A percentile compares a stretch with the other conserved stretches of the same genome.
These are phyloP conservation scores for Eutolmus rufibarbis DNA, from an alignment of 2,888 invertebrate genomes.

Conservation along the genomic window DNA sequence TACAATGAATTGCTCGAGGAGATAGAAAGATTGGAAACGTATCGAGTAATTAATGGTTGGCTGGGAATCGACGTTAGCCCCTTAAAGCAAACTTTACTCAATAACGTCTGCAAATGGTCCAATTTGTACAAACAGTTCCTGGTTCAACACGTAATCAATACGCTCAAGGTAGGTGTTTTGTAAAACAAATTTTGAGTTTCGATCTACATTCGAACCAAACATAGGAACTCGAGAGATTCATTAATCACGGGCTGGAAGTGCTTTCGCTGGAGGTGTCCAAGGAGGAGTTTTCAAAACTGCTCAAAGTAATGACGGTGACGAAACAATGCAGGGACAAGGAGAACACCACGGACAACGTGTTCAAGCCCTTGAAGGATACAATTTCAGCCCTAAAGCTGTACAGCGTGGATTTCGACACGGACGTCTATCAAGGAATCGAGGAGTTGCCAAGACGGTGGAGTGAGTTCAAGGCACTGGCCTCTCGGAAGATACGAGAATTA, in stretches of 20 bases:
- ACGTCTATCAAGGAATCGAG: slow-evolving; percentile 76
- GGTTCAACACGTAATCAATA: slow-evolving; percentile 76
- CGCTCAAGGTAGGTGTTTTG: slow-evolving; percentile 65
- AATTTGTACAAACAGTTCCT: slow-evolving; percentile 87
- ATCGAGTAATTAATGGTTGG: slow-evolving; percentile 79
- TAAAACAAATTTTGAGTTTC: slow-evolving; percentile 43
- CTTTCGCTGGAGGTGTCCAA: slow-evolving; percentile 77
- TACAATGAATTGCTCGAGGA: slow-evolving; percentile 72
- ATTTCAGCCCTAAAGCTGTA: slow-evolving; percentile 85
- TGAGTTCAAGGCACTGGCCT: slow-evolving; percentile 81
- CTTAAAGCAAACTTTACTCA: slow-evolving; percentile 82
- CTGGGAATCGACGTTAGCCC: slow-evolving; percentile 78
- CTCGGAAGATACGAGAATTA: slow-evolving; percentile 83
- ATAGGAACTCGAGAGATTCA: slow-evolving; percentile 78
- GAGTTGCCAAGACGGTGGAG: slow-evolving; percentile 89
- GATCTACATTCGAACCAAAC: slow-evolving; percentile 51
- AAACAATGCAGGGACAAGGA: slow-evolving; percentile 80
- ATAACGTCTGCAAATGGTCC: slow-evolving; percentile 86
- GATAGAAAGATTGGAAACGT: slow-evolving; percentile 73
- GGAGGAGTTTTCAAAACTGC: slow-evolving; percentile 84
- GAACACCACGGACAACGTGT: slow-evolving; percentile 83
- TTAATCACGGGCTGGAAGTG: slow-evolving; percentile 75
- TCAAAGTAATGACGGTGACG: slow-evolving; percentile 84
- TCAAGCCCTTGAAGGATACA: slow-evolving; percentile 85
- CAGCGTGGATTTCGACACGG: slow-evolving; percentile 86